Evolutionary conservation across 1,140 invertebrate genomes (phyloP), one percentile per base, ranked within the genome.

Genomic region (Ips nitidus): DNA sequence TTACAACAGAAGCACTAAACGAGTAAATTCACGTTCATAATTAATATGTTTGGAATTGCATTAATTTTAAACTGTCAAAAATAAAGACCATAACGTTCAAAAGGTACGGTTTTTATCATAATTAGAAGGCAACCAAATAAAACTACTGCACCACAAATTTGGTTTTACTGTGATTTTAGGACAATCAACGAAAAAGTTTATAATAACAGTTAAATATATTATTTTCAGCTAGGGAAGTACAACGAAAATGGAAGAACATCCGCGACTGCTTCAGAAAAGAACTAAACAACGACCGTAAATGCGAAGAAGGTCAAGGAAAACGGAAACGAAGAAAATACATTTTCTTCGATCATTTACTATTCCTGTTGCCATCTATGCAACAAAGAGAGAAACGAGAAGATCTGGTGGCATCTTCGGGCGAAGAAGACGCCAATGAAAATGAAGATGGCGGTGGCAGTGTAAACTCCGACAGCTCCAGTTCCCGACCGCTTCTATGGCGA

Each of bases 211-310:
- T 22, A 22, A 22, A 22, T 22, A 22, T 55, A 50, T 50, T 40
- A 40, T 59, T 58, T 40, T 41, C 8, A 58, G 56, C 7, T 37
- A 38, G 37, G 2, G 56, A 64, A 4, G 61, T 64, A 4, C 61
- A 64, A 41, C 36, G 50, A 41, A 64, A 41, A 53, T 64, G 61
- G 61, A 64, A 52, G 41, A 64, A 64, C 41, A 22, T 64, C 7
- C 36, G 61, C 39, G 61, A 64, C 36, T 52, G 61, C 37, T 64
- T 64, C 37, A 36, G 47, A 41, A 64, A 64, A 52, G 61, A 64
- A 41, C 8, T 64, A 53, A 64, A 53, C 8, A 2, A 52, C 6
- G n/a, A 52, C 5, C 52, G 41, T 37, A 22, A 53, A 64, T 41
- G 36, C 4, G 43, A 64, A 40, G 39, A 36, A 52, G 45, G 38